Evolutionary conservation across 2,797 vertebrate genomes (phyloP).

Genomic region (Intellagama lesueurii): DNA sequence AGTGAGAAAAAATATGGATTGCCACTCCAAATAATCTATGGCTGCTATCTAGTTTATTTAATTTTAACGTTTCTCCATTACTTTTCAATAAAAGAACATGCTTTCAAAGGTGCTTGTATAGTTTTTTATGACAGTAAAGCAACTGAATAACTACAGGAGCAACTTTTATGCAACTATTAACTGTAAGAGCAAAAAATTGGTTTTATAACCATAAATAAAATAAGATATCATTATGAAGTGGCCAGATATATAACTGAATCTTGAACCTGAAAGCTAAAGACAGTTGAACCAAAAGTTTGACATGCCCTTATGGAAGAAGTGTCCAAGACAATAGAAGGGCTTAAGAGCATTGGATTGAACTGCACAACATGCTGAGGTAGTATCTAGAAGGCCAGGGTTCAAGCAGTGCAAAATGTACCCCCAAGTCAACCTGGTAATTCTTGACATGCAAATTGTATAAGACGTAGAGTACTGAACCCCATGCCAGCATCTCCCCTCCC

Average conservation of each 20-base stretch:
- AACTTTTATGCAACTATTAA: background rate
- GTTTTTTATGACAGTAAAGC: background rate
- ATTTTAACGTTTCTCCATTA: background rate
- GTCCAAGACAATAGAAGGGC: background rate
- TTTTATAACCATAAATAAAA: constrained; percentile 16
- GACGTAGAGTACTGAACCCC: too few species aligned
- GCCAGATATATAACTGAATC: background rate
- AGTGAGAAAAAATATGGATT: background rate
- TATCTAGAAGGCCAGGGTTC: background rate
- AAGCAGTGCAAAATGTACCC: too few species aligned
- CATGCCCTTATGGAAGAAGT: background rate
- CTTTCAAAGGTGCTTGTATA: background rate
- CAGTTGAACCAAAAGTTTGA: background rate
- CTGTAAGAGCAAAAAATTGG: background rate
- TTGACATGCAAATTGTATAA: too few species aligned
- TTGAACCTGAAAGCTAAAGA: background rate
- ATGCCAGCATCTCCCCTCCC: too few species aligned
- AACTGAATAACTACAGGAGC: background rate
- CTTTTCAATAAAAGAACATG: background rate
- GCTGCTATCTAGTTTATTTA: background rate
- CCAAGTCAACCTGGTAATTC: too few species aligned
- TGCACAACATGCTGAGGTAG: background rate
- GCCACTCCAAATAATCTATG: background rate
- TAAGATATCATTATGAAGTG: background rate
- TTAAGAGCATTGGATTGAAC: background rate